Conservation (phyloP, 2,888 invertebrate genomes). For the Chloromyia formosa region DNA sequence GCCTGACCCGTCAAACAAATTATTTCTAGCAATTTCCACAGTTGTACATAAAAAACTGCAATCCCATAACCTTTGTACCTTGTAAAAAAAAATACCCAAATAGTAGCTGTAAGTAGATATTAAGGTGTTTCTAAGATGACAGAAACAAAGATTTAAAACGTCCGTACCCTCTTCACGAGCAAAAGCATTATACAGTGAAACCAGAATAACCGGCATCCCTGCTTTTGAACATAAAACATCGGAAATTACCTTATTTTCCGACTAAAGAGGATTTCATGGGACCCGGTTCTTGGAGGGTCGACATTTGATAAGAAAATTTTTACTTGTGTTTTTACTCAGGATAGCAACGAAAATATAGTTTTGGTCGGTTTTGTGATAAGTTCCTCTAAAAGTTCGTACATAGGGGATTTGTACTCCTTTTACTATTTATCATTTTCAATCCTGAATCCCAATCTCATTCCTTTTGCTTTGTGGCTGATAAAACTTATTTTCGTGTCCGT, state of each 20-base stretch:
- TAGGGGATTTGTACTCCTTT: too few species aligned
- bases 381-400: too few species aligned
- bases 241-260: background rate
- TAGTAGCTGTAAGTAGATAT: slow-evolving; percentile 1
- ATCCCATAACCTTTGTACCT: too few species aligned
- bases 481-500: too few species aligned
- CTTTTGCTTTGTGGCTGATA: too few species aligned
- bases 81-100: background rate
- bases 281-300: background rate
- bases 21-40: too few species aligned
- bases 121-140: slow-evolving; percentile 6
- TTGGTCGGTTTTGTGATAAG: too few species aligned
- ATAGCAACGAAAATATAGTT: too few species aligned
- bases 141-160: slow-evolving; percentile 2
- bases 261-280: slow-evolving; percentile 2
- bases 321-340: background rate
- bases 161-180: background rate
- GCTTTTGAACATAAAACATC: background rate
- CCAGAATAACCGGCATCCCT: background rate
- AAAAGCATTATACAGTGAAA: background rate
- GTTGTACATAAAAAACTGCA: too few species aligned
- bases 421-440: too few species aligned
- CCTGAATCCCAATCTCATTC: too few species aligned
- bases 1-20: too few species aligned
- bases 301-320: background rate